These are phyloP conservation scores for Theonella swinhoei DNA, from an alignment of 37 sponge, comb jelly and placozoan species.

Conservation along the genomic window DNA sequence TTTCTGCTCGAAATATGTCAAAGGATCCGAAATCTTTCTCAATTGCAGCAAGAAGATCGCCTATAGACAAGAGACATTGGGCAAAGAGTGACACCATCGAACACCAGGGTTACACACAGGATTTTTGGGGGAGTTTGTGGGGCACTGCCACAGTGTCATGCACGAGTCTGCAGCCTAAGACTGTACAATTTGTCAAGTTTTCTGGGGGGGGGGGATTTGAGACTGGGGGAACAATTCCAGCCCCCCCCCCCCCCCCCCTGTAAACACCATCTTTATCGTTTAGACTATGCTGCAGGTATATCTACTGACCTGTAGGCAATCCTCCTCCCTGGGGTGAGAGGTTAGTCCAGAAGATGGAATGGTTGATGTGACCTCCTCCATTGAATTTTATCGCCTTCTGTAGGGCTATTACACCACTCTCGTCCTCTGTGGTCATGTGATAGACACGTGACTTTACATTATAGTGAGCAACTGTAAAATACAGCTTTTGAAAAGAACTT, in stretches of 20 bases:
- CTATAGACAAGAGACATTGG: conserved; percentile 17
- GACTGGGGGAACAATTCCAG: too few relatives aligned
- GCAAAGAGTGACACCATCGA: too few relatives aligned
- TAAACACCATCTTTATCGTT: neutral
- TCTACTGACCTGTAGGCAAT: conserved; percentile 75
- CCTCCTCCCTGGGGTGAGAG: conserved; percentile 91
- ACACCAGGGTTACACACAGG: too few relatives aligned
- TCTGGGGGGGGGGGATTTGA: too few relatives aligned
- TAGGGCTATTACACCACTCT: conserved; percentile 59
- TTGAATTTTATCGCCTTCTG: conserved; percentile 93
- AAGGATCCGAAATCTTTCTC: conserved; percentile 89
- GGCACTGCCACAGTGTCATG: too few relatives aligned
- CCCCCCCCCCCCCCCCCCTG: neutral
- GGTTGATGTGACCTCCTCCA: conserved; percentile 99
- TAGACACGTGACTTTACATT: neutral
- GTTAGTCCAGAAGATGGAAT: conserved; percentile 98
- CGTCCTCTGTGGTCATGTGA: conserved; percentile 63
- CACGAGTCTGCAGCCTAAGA: too few relatives aligned
- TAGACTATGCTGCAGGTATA: too few relatives aligned
- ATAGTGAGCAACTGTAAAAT: neutral
- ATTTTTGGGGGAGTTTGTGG: neutral
- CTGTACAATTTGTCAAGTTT: too few relatives aligned
- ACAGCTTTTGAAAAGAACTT: too few relatives aligned
- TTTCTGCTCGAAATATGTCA: conserved; percentile 66
- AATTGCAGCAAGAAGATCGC: conserved; percentile 78